phyloP scores from a whole-genome alignment of 2,797 vertebrate genomes.

The Staurois parvus region DNA sequence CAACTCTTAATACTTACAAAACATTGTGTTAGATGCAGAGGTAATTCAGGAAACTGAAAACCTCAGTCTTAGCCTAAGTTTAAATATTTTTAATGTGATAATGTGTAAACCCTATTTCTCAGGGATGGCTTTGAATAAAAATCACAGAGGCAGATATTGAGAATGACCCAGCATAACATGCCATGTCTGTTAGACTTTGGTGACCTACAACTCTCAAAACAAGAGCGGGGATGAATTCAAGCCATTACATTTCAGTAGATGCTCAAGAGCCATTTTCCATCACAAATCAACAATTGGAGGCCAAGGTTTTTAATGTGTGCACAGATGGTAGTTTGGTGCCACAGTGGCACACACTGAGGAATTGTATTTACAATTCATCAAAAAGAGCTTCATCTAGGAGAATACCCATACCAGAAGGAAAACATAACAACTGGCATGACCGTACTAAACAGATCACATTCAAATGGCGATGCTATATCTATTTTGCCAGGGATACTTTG shows the following conservation, averaged over 20 bases:
- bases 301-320: background rate
- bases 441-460: background rate
- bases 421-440: background rate
- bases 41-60: no score
- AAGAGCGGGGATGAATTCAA: background rate
- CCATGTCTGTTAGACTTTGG: background rate
- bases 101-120: no score
- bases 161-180: background rate
- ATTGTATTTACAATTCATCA: background rate
- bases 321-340: background rate
- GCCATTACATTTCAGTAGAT: background rate
- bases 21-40: no score
- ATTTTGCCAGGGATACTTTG: background rate
- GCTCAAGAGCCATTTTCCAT: background rate
- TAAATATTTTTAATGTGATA: no score
- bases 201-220: background rate
- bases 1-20: no score
- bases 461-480: background rate
- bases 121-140: no score
- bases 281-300: background rate
- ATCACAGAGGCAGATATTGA: no score
- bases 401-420: background rate
- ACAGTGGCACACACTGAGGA: background rate
- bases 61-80: no score
- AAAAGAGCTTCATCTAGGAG: background rate